These are phyloP conservation scores for Eutrigla gurnardus DNA, from an alignment of 2,797 vertebrate genomes.

Conservation along the genomic window DNA sequence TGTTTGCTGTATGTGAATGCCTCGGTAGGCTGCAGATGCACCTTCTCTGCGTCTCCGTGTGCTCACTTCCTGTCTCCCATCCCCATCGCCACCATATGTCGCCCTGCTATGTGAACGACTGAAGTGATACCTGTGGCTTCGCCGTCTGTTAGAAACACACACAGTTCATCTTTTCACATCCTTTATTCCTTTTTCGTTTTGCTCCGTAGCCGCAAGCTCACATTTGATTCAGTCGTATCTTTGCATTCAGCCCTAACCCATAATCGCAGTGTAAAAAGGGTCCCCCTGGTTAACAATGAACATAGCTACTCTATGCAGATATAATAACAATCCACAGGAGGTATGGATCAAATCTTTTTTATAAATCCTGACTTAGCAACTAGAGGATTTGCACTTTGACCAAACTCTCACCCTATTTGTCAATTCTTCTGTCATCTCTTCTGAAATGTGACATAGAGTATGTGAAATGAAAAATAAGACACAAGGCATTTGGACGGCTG, in stretches of 20 bases:
- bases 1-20: neutral
- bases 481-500: slow-evolving; percentile 4
- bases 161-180: slow-evolving; percentile 9
- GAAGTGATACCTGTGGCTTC: slow-evolving; percentile 48
- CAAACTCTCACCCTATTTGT: neutral
- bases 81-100: slow-evolving; percentile 45
- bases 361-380: neutral
- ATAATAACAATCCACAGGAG: neutral
- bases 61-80: slow-evolving; percentile 18
- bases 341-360: neutral
- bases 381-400: neutral
- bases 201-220: neutral
- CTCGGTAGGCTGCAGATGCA: neutral
- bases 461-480: slow-evolving; percentile 20
- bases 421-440: neutral
- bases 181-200: slow-evolving; percentile 6
- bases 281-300: no score
- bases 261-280: no score
- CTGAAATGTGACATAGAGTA: neutral
- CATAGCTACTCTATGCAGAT: neutral
- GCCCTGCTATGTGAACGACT: slow-evolving; percentile 32
- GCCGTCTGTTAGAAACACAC: slow-evolving; percentile 37
- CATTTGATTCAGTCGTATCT: neutral
- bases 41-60: neutral
- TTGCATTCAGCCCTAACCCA: neutral